Percentiles rank a stretch among this genome's conserved stretches.
These are phyloP conservation scores for Drosophila chauvacae DNA, from an alignment of 1,140 invertebrate species.

Conservation along the genomic window DNA sequence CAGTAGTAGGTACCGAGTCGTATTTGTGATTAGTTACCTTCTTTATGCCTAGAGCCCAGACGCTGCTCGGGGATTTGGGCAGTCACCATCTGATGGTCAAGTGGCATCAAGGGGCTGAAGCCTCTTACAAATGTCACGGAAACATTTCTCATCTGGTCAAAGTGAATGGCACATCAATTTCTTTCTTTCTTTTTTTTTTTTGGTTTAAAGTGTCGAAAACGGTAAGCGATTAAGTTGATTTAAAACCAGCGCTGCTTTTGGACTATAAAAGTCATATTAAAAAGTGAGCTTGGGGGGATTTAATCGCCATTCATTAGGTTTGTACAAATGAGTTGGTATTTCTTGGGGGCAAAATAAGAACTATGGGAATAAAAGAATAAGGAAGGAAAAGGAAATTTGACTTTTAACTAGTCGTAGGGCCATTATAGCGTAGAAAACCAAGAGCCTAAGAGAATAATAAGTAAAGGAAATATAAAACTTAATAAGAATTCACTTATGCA, in stretches of 20 bases:
- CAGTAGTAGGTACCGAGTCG: constrained; percentile 45
- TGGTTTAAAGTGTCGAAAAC: constrained; percentile 39
- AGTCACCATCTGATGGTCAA: constrained; percentile 26
- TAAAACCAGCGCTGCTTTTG: constrained; percentile 1
- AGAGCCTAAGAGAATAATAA: not conserved
- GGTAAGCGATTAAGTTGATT: constrained; percentile 40
- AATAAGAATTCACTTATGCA: too few species aligned
- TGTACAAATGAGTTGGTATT: not conserved
- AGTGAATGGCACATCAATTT: constrained; percentile 41
- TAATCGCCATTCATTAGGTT: constrained; percentile 12
- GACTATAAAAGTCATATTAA: constrained; percentile 13
- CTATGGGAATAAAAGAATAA: not conserved
- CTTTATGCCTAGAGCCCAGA: constrained; percentile 35
- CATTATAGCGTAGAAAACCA: not conserved
- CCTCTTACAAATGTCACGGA: constrained; percentile 20
- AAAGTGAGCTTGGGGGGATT: not conserved
- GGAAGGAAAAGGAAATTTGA: not conserved
- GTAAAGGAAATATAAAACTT: not conserved
- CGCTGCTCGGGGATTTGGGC: constrained; percentile 13
- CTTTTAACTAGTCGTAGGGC: not conserved
- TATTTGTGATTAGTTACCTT: constrained; percentile 53
- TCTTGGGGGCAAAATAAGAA: not conserved
- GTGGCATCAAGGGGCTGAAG: constrained; percentile 18
- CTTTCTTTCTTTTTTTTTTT: constrained; percentile 9
- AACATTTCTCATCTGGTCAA: constrained; percentile 12